These are phyloP conservation scores for Megalopta genalis DNA, from an alignment of 1,140 invertebrate genomes.

Conservation along the genomic window DNA sequence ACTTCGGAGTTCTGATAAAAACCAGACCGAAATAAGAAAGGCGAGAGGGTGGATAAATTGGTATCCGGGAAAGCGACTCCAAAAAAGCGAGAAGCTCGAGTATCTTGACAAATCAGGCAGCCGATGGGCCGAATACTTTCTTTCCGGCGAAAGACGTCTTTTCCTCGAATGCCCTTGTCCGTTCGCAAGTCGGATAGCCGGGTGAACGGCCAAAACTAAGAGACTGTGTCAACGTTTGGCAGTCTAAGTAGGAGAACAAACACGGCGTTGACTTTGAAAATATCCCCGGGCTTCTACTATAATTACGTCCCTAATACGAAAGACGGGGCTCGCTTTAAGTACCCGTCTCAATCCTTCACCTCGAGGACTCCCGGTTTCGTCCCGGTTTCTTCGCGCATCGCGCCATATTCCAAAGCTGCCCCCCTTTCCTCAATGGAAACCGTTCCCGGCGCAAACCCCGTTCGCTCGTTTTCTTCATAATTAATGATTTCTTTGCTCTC, in stretches of 20 bases:
- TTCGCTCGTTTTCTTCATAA: background rate
- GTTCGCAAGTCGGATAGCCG: background rate
- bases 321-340: background rate
- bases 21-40: too few species aligned
- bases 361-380: background rate
- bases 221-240: background rate
- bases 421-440: background rate
- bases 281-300: background rate
- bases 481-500: background rate
- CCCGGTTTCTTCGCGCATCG: background rate
- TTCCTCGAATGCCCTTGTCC: background rate
- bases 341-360: background rate
- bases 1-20: too few species aligned
- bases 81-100: background rate
- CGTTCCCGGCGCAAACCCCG: too few species aligned
- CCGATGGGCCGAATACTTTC: background rate
- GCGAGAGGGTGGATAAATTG: too few species aligned
- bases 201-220: background rate
- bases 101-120: background rate
- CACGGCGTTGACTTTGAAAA: background rate
- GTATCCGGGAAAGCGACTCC: too few species aligned
- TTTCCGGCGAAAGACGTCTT: background rate
- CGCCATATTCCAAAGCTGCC: background rate
- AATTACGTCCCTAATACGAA: conserved; percentile 11
- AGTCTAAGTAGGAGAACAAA: background rate